Conservation (phyloP, 2,113 vertebrate species). For the Leptodactylus fuscus region DNA sequence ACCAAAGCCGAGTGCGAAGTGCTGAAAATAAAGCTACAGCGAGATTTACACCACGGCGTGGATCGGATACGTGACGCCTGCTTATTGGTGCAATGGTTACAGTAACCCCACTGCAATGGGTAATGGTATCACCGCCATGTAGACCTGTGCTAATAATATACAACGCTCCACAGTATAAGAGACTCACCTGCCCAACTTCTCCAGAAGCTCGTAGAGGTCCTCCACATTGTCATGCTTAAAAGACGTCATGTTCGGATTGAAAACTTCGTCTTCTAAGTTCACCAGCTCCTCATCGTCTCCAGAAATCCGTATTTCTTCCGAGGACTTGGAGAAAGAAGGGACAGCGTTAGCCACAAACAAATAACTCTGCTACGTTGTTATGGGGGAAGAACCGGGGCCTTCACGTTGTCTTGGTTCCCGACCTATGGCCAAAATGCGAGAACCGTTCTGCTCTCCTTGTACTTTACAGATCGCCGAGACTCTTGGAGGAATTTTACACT, state of each 20-base stretch:
- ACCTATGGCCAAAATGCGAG: not conserved
- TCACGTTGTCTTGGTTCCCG: not conserved
- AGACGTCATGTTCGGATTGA: conserved; percentile 64
- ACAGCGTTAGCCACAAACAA: not conserved
- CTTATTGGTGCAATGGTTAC: too few species aligned
- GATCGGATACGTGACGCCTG: too few species aligned
- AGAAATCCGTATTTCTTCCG: not conserved
- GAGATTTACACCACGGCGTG: too few species aligned
- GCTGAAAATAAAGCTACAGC: too few species aligned
- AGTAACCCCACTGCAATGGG: too few species aligned
- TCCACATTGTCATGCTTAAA: conserved; percentile 77
- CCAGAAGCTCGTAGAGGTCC: conserved; percentile 82
- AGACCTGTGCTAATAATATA: too few species aligned
- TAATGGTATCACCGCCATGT: too few species aligned
- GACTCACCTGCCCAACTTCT: conserved; percentile 80
- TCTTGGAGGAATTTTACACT: not conserved
- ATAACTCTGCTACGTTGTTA: not conserved
- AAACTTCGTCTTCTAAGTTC: conserved; percentile 45
- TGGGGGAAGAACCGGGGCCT: not conserved
- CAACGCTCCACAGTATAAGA: not conserved
- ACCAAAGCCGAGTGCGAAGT: not conserved
- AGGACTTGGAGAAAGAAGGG: conserved; percentile 17
- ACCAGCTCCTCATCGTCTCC: not conserved
- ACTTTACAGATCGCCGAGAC: not conserved
- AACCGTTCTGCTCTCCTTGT: not conserved